Percentiles rank a stretch among this genome's conserved stretches.
Conservation (phyloP, 2,113 vertebrate species). For the Halcyon senegalensis region DNA sequence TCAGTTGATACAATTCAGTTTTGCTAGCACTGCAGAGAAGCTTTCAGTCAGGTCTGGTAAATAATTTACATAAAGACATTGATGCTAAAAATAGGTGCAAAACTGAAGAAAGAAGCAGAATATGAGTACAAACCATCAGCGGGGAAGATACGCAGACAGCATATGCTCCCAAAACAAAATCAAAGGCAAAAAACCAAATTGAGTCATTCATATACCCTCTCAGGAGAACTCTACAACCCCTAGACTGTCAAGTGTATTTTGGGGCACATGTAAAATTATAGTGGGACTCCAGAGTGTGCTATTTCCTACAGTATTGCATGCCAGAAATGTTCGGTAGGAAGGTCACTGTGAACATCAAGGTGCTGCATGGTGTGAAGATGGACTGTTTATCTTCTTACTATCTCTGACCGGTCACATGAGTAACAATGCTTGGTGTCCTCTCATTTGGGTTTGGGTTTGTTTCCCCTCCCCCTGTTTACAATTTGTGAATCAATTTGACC, state of each 20-base stretch:
- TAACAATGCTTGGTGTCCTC: background rate
- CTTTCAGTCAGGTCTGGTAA: background rate
- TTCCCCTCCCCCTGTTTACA: accelerated
- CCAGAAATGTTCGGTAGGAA: background rate
- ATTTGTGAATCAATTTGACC: background rate
- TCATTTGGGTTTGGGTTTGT: background rate
- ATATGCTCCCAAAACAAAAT: background rate
- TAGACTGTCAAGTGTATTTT: background rate
- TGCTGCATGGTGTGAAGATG: background rate
- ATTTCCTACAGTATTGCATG: background rate
- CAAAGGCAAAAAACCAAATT: background rate
- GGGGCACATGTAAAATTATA: background rate
- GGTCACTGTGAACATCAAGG: background rate
- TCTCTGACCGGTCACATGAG: background rate
- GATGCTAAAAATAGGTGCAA: background rate
- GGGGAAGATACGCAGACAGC: background rate
- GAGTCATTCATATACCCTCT: background rate
- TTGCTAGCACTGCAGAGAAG: background rate
- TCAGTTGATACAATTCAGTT: background rate
- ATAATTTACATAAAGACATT: background rate
- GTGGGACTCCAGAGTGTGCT: background rate
- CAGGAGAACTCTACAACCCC: background rate
- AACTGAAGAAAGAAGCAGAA: background rate
- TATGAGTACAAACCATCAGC: background rate
- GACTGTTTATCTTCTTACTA: background rate